Conservation (phyloP, 2,113 vertebrate species). For the Oxyruncus cristatus region DNA sequence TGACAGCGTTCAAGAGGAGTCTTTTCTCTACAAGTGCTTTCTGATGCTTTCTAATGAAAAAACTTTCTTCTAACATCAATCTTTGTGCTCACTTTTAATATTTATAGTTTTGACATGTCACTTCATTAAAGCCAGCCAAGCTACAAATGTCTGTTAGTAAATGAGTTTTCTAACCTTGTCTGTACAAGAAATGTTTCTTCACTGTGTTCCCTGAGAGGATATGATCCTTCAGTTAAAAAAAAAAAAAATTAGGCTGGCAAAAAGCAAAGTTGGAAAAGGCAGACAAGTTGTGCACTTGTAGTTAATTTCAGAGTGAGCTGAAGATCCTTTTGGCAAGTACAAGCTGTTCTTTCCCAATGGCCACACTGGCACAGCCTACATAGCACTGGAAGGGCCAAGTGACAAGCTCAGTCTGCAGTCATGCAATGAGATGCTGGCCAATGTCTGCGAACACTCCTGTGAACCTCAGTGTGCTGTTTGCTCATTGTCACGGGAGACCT, state of each 20-base stretch:
- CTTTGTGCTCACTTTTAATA: neutral
- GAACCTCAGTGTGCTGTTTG: neutral
- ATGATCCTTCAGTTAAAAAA: neutral
- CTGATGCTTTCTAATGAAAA: neutral
- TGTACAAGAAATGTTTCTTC: neutral
- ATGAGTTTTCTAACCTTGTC: neutral
- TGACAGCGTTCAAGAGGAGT: neutral
- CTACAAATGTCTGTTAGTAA: neutral
- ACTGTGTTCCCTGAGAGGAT: neutral
- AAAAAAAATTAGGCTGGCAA: neutral
- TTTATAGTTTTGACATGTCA: neutral
- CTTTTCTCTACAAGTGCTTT: neutral
- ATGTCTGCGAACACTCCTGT: fast-evolving
- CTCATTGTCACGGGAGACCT: neutral
- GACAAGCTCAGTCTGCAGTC: neutral
- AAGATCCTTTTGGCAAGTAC: neutral
- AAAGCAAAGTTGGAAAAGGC: neutral
- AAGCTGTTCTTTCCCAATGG: neutral
- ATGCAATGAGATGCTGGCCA: neutral
- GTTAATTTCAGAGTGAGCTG: neutral
- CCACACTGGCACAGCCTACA: neutral
- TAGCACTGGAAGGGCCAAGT: neutral
- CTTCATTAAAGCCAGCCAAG: neutral
- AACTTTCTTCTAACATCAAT: neutral
- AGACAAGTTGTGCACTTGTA: neutral